Percentiles rank a stretch among this genome's conserved stretches.
Evolutionary conservation across 1,140 invertebrate genomes (phyloP).

Genomic region (Theocolax elegans): DNA sequence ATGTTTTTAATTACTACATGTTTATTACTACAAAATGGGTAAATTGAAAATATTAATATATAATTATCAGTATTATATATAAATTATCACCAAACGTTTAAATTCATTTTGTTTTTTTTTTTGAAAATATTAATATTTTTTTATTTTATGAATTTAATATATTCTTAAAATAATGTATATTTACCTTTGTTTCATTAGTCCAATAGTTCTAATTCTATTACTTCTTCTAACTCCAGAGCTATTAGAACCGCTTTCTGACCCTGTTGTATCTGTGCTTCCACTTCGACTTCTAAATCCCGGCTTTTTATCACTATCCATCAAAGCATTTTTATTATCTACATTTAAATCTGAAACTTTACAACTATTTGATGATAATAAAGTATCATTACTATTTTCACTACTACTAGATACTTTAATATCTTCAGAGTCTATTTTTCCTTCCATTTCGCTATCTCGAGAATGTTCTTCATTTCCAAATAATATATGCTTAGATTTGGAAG

Average conservation of each 20-base stretch:
- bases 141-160: too few species aligned
- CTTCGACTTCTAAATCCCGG: constrained; percentile 59
- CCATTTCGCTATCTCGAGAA: constrained; percentile 58
- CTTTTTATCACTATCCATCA: constrained; percentile 57
- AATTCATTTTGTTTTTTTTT: too few species aligned
- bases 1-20: too few species aligned
- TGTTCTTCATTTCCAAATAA: constrained; percentile 49
- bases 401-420: constrained; percentile 62
- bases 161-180: too few species aligned
- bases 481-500: constrained; percentile 13
- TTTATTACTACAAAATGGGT: not conserved
- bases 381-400: constrained; percentile 66
- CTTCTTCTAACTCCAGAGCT: constrained; percentile 65
- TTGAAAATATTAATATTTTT: too few species aligned
- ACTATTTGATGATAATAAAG: constrained; percentile 52
- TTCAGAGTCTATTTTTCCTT: constrained; percentile 57
- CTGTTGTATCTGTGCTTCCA: constrained; percentile 63
- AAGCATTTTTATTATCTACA: constrained; percentile 50
- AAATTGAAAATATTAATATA: too few species aligned
- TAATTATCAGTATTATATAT: too few species aligned
- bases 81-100: too few species aligned
- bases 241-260: constrained; percentile 63
- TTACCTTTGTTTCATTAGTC: constrained; percentile 63
- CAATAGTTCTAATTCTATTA: constrained; percentile 65
- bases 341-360: constrained; percentile 53